Percentiles rank a stretch among this genome's conserved stretches.
phyloP scores from a whole-genome alignment of 2,888 invertebrate genomes.

The Lepidocyrtoides sp. region DNA sequence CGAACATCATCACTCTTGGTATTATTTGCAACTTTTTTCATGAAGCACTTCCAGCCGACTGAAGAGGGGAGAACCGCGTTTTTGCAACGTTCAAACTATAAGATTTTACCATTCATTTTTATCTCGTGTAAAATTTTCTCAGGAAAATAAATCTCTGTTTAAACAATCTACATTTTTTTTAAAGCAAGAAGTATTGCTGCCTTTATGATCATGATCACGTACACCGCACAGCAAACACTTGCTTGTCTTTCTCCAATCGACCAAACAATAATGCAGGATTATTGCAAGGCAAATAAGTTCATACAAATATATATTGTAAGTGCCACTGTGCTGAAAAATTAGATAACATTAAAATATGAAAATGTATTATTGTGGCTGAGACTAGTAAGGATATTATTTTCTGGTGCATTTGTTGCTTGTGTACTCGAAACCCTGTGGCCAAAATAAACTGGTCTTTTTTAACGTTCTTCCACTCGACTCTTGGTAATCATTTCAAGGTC shows the following conservation, averaged over 20 bases:
- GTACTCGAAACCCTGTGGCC: constrained; percentile 62
- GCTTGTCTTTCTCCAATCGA: neutral
- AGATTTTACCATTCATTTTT: neutral
- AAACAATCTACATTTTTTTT: neutral
- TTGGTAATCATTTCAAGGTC: constrained; percentile 64
- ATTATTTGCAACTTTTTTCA: constrained; percentile 10
- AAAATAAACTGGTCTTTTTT: constrained; percentile 59
- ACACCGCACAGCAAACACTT: too few species aligned
- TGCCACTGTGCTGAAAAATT: constrained; percentile 18
- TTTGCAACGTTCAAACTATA: neutral
- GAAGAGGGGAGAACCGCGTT: neutral
- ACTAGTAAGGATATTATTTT: too few species aligned
- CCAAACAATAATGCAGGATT: neutral
- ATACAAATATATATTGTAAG: constrained; percentile 20
- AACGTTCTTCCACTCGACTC: neutral
- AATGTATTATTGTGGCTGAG: neutral
- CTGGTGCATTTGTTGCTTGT: constrained; percentile 5
- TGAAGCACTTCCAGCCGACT: neutral
- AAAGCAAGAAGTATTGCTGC: neutral
- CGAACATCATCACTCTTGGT: neutral
- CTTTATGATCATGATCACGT: neutral
- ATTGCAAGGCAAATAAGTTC: constrained; percentile 13
- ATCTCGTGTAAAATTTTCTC: neutral
- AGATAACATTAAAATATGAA: constrained; percentile 12
- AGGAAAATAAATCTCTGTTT: constrained; percentile 29